These are phyloP conservation scores for Plebejus melissa DNA, from an alignment of 2,888 invertebrate genomes.

Conservation along the genomic window DNA sequence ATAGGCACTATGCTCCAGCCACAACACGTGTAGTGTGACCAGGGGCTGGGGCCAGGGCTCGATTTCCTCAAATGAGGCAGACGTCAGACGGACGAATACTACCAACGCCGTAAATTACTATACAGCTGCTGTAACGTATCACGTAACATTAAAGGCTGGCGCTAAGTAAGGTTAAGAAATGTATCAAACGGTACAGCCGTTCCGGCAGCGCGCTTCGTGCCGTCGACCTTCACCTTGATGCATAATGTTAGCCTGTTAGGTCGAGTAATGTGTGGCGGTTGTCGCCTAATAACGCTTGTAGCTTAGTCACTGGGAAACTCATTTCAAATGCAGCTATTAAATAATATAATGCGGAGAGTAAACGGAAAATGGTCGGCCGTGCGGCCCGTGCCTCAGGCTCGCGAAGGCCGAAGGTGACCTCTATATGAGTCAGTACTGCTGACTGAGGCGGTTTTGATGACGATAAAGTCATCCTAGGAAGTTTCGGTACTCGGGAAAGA, in stretches of 20 bases:
- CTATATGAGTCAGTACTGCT: not conserved
- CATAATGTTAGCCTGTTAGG: not conserved
- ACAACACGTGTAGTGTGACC: not conserved
- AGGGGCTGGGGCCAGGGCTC: not conserved
- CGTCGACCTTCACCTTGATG: constrained; percentile 23
- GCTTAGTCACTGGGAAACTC: not conserved
- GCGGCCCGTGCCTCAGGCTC: not conserved
- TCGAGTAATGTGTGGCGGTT: not conserved
- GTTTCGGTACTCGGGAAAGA: not conserved
- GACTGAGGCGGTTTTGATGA: not conserved
- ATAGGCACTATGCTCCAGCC: not conserved
- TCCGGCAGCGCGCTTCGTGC: constrained; percentile 15
- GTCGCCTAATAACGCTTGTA: not conserved
- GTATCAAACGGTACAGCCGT: constrained; percentile 19
- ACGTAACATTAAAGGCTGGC: not conserved
- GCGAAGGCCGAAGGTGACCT: not conserved
- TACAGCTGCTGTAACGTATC: not conserved
- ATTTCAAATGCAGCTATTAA: constrained; percentile 6
- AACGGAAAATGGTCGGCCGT: not conserved
- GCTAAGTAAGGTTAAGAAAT: not conserved
- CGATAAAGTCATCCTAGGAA: not conserved
- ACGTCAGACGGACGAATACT: not conserved
- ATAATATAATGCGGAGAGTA: not conserved
- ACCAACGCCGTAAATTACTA: not conserved
- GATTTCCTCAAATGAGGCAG: not conserved